phyloP scores from a whole-genome alignment of 2,113 vertebrate species.

The Puntigrus tetrazona region DNA sequence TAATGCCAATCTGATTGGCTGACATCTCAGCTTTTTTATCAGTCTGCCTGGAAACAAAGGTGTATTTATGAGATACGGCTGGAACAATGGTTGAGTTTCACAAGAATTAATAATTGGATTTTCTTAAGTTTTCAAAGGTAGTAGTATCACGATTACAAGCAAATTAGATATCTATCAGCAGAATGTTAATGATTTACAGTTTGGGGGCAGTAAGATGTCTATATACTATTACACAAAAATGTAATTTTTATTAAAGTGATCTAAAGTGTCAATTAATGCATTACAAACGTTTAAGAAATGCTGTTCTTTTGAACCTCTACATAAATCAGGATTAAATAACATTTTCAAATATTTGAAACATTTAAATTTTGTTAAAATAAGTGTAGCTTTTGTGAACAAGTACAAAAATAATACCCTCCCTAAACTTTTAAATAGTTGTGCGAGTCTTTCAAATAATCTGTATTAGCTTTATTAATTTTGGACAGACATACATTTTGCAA shows the following conservation, averaged over 20 bases:
- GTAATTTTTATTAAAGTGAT: not conserved
- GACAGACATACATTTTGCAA: no score
- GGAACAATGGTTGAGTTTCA: not conserved
- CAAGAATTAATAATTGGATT: not conserved
- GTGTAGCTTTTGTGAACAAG: not conserved
- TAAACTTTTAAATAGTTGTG: not conserved
- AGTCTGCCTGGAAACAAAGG: not conserved
- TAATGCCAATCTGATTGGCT: conserved; percentile 4
- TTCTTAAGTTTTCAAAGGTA: not conserved
- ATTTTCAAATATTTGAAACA: no score
- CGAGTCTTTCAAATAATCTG: not conserved
- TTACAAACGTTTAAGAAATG: not conserved
- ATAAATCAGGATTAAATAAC: no score
- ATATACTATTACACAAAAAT: not conserved
- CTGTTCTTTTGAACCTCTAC: no score
- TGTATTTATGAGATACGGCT: not conserved
- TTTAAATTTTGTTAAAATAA: not conserved
- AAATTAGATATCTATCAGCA: not conserved
- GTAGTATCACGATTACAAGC: not conserved
- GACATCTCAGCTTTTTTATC: not conserved
- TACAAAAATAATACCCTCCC: not conserved
- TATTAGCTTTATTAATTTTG: no score
- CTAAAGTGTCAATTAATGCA: not conserved
- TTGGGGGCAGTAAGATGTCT: not conserved
- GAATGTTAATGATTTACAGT: not conserved